A percentile compares a stretch with the other conserved stretches of the same genome.
Evolutionary conservation across 2,797 vertebrate species (phyloP).

Genomic region (Arctocebus calabarensis): DNA sequence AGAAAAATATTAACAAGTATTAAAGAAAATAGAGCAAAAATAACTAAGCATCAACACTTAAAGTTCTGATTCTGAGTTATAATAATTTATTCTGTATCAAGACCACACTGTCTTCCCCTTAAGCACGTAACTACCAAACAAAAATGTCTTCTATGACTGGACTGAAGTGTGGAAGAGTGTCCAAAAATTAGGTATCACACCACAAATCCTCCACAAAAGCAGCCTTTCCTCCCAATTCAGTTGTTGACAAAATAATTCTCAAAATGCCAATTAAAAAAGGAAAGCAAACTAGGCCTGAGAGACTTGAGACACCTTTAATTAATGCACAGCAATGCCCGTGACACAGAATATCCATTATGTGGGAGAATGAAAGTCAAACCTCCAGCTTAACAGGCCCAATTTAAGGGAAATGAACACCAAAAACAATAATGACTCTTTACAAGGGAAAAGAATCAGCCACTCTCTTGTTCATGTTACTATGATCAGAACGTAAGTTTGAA

Average conservation of each 20-base stretch:
- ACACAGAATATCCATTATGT: constrained; percentile 20
- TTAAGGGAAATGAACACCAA: constrained; percentile 35
- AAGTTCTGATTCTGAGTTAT: background rate
- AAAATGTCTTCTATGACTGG: background rate
- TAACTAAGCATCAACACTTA: background rate
- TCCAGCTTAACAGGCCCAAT: constrained; percentile 19
- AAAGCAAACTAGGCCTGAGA: constrained; percentile 73
- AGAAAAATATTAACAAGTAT: background rate
- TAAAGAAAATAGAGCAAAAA: background rate
- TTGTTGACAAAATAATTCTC: constrained; percentile 73
- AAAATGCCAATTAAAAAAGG: constrained; percentile 75
- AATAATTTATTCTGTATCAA: background rate
- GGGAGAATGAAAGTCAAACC: background rate
- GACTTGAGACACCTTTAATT: constrained; percentile 52
- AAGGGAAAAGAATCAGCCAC: background rate
- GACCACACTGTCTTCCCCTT: background rate
- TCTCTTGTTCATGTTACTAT: background rate
- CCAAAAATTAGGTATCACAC: background rate
- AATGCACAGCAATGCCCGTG: constrained; percentile 58
- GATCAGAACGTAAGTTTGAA: background rate
- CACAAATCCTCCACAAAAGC: constrained; percentile 13
- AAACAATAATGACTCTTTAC: background rate
- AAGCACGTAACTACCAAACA: background rate
- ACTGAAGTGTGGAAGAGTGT: background rate
- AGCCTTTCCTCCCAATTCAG: constrained; percentile 69